Conservation (phyloP, 2,888 invertebrate species). For the Stenodera caucasica region DNA sequence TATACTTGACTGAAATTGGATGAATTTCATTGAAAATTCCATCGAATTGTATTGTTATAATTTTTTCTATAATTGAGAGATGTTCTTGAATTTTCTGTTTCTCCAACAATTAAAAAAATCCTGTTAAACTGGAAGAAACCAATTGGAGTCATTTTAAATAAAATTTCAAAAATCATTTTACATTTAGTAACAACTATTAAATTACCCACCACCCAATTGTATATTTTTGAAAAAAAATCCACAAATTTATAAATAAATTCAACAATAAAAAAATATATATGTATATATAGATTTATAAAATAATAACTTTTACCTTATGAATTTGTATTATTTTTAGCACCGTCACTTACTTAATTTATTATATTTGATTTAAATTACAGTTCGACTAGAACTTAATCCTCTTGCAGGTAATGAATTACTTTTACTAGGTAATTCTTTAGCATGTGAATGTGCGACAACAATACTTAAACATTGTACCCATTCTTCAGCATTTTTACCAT, state of each 20-base stretch:
- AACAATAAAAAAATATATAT: neutral
- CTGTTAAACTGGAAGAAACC: too few species aligned
- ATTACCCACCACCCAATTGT: neutral
- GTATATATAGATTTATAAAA: neutral
- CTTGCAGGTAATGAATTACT: constrained; percentile 57
- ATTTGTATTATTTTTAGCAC: neutral
- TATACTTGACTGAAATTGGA: too few species aligned
- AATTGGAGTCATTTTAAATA: neutral
- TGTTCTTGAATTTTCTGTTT: too few species aligned
- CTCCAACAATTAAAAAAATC: too few species aligned
- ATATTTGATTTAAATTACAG: constrained; percentile 43
- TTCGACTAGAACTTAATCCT: constrained; percentile 55
- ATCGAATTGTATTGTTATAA: too few species aligned
- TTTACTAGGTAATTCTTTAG: constrained; percentile 59
- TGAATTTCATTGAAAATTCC: too few species aligned
- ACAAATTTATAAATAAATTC: neutral
- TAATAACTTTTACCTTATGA: neutral
- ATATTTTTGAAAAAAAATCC: neutral
- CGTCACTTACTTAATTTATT: neutral
- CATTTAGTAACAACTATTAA: neutral
- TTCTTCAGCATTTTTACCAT: constrained; percentile 92
- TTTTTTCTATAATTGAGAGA: too few species aligned
- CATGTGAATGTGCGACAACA: constrained; percentile 86
- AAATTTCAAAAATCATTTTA: neutral
- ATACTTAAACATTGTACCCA: constrained; percentile 96